Base-by-base conservation (phyloP, 2,888 invertebrate species). In the Drosophila maculinotata region DNA sequence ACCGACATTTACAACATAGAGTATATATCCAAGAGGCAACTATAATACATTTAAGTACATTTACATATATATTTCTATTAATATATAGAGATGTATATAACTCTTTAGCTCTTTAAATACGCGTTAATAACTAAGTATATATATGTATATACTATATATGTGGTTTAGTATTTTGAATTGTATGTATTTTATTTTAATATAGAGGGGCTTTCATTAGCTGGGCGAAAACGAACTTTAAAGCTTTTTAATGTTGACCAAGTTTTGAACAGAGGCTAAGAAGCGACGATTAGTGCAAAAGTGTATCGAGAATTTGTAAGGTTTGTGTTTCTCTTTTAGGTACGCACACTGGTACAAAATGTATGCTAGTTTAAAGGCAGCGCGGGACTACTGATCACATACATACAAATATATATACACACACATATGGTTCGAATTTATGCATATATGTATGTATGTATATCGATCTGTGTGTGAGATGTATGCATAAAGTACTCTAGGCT, bases 321-420 rank as follows among this genome's bases (percentile, higher is more conserved):
- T 62, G 53, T 66, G 56, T 64, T 63, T 62, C 42, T 70, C 49
- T 76, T 69, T 77, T 77, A 80, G 81, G 81, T 80, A 84, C 80
- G 84, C 80, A 83, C 72, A 81, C 73, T 78, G 80, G 84, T 80
- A 81, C 80, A 80, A 84, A 58, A 77, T 76, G 79, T 81, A 73
- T 76, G 81, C 79, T 78, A 60, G 73, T 64, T 69, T 59, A 84
- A 81, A 81, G 81, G 81, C 81, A 81, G 81, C 81, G 76, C 57
- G 57, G 59, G 59, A 59, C 59, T 57, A 59, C 59, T 28, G 54
- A 60, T 71, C 71, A 79, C 76, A 79, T 65, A 79, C 69, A 67
- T 35, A 26, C 23, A 42, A 28, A 39, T 26, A 41, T 8, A 15
- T 17, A 36, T 15, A 33, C 35, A 31, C 14, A 54, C 45, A 58